Conservation (phyloP, 2,113 vertebrate species). For the Proterorhinus semilunaris region DNA sequence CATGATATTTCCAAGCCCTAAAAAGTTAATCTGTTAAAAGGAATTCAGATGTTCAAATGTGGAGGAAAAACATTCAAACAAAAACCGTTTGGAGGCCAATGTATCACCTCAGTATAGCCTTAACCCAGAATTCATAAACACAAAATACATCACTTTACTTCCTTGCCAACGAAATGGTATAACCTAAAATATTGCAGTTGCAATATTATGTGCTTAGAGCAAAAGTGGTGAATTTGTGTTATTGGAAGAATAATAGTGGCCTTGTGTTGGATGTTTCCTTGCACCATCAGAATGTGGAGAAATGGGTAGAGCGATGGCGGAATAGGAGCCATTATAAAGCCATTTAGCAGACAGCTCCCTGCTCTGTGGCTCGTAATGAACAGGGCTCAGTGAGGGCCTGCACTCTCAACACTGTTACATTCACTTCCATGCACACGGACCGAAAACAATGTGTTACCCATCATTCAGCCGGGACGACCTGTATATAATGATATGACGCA, state of each 20-base stretch:
- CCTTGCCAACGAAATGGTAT: constrained; percentile 1
- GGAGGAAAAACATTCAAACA: too few relatives aligned
- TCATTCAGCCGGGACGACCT: constrained; percentile 29
- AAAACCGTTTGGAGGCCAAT: too few relatives aligned
- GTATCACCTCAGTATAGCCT: too few relatives aligned
- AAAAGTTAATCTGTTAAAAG: too few relatives aligned
- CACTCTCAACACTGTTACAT: constrained; percentile 52
- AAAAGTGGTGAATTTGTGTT: constrained; percentile 19
- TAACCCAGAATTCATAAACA: too few relatives aligned
- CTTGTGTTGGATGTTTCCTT: constrained; percentile 37
- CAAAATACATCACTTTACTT: not conserved
- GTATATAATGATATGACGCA: constrained; percentile 27
- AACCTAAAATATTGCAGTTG: not conserved
- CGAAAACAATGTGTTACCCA: constrained; percentile 59
- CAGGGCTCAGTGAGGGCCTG: constrained; percentile 54
- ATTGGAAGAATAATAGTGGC: constrained; percentile 26
- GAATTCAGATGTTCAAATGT: too few relatives aligned
- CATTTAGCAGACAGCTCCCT: constrained; percentile 63
- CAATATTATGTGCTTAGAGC: constrained; percentile 7
- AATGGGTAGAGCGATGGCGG: constrained; percentile 52
- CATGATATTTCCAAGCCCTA: too few relatives aligned
- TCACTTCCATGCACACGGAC: constrained; percentile 45
- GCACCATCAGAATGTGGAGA: constrained; percentile 54
- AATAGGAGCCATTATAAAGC: constrained; percentile 68
- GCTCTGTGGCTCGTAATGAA: constrained; percentile 60